A percentile compares a stretch with the other conserved stretches of the same genome.
Evolutionary conservation across 2,888 invertebrate species (phyloP).

Genomic region (Electrophaes corylata): DNA sequence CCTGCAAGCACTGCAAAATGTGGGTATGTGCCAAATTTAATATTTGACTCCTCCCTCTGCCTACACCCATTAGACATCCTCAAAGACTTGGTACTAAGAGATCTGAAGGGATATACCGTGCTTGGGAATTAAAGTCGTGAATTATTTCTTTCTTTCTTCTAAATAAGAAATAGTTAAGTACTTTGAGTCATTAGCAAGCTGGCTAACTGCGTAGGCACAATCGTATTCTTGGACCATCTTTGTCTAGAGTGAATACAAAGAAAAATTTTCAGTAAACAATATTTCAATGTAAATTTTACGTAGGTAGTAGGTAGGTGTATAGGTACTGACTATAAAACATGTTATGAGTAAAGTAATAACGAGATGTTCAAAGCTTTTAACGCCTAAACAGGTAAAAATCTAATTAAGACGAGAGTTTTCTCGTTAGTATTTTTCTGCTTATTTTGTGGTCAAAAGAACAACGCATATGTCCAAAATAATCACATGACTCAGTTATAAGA

Average conservation of each 20-base stretch:
- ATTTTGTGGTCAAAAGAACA: background rate
- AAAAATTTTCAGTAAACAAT: conserved; percentile 1
- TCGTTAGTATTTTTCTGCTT: conserved; percentile 7
- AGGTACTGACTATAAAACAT: background rate
- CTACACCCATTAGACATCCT: no score
- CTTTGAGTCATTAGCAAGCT: background rate
- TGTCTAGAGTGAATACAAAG: conserved; percentile 26
- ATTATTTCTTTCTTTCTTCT: background rate
- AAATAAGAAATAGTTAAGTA: background rate
- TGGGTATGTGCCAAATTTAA: no score
- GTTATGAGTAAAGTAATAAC: conserved; percentile 4
- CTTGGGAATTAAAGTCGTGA: no score
- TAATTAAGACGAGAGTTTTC: conserved; percentile 17
- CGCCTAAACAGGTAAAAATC: conserved; percentile 20
- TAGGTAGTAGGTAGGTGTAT: no score
- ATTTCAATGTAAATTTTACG: conserved; percentile 5
- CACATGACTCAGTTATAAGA: conserved; percentile 7
- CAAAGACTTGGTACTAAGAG: no score
- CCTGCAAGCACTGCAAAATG: no score
- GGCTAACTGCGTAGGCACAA: conserved; percentile 12
- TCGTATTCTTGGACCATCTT: conserved; percentile 18
- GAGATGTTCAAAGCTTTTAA: conserved; percentile 14
- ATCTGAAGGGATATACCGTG: no score
- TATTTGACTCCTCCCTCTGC: no score
- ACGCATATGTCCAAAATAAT: conserved; percentile 15